Base-by-base conservation (phyloP, 2,888 invertebrate species). In the Oxycera nigricornis region DNA sequence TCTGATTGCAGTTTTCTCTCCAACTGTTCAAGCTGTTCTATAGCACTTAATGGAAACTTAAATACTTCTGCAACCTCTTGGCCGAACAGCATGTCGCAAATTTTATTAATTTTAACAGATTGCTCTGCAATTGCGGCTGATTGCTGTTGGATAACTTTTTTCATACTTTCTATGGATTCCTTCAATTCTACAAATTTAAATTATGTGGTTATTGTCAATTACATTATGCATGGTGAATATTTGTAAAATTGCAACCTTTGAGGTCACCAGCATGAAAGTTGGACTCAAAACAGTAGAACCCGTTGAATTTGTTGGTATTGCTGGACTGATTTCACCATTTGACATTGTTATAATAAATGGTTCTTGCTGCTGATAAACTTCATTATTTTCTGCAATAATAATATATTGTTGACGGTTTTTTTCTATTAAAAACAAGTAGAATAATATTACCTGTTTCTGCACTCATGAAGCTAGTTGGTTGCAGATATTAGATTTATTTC, bases 61-160 rank as follows among this genome's bases (percentile, higher is more conserved):
- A 9, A 55, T 20, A 55, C 55, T 17, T 55, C 55, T 3, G 20
- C 55, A 22, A 55, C 55, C 55, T 55, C 24, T 55, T 55, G 55
- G 20, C 2, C 2, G 55, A 55, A 55, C 11, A 55, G 55, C 24
- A 55, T 55, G 11, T 22, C 22, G 24, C 55, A 55, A 22, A 55
- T 55, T 55, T 55, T 55, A 24, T 17, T 55, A 24, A 55, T 55
- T 55, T 55, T 55, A 20, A 55, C 24, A 55, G 20, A 20, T 55
- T 55, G 55, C 55, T 55, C 55, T 55, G 24, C 55, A 55, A 55
- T 55, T 9, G 55, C 55, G 20, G 20, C n/a, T 4, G 11, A n/a
- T 55, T 55, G 55, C 1, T 55, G 11, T 24, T 55, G 22, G 2
- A 55, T 6, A 0, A 55, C 3, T 55, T 55, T 55, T n/a, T 17